Evolutionary conservation across 2,888 invertebrate genomes (phyloP).

Genomic region (Ormyrus pomaceus): DNA sequence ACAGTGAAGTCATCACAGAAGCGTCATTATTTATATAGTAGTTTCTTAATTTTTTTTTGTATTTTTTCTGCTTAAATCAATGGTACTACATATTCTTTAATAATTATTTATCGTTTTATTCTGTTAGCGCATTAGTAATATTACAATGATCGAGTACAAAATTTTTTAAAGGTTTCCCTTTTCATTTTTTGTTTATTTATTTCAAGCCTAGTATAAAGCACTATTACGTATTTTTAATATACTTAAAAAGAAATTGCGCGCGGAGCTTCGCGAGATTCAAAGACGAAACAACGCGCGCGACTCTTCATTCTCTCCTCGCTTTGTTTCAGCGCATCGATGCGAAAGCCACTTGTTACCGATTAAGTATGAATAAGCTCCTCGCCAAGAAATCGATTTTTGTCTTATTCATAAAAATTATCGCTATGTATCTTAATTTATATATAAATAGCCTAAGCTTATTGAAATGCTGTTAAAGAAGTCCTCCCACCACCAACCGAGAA

Average conservation of each 20-base stretch:
- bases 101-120: slow-evolving; percentile 60
- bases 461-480: not conserved
- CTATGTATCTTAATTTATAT: slow-evolving; percentile 30
- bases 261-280: slow-evolving; percentile 7
- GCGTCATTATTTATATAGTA: slow-evolving; percentile 71
- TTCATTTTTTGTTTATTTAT: slow-evolving; percentile 57
- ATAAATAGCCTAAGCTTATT: slow-evolving; percentile 24
- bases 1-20: slow-evolving; percentile 74
- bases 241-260: slow-evolving; percentile 54
- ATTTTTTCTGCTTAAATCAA: slow-evolving; percentile 43
- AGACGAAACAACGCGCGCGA: slow-evolving; percentile 2
- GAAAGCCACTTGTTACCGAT: slow-evolving; percentile 45
- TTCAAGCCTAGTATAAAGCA: slow-evolving; percentile 75
- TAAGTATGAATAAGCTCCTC: slow-evolving; percentile 21
- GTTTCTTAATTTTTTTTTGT: slow-evolving; percentile 40
- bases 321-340: slow-evolving; percentile 33
- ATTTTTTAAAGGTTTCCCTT: slow-evolving; percentile 61
- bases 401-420: slow-evolving; percentile 16
- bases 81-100: slow-evolving; percentile 69
- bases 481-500: not conserved
- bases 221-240: slow-evolving; percentile 65
- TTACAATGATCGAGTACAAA: slow-evolving; percentile 74
- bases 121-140: slow-evolving; percentile 70
- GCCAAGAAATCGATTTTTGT: slow-evolving; percentile 24
- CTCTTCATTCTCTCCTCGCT: slow-evolving; percentile 12